A percentile compares a stretch with the other conserved stretches of the same genome.
phyloP scores from a whole-genome alignment of 2,113 vertebrate species.

The Callopanchax toddi region DNA sequence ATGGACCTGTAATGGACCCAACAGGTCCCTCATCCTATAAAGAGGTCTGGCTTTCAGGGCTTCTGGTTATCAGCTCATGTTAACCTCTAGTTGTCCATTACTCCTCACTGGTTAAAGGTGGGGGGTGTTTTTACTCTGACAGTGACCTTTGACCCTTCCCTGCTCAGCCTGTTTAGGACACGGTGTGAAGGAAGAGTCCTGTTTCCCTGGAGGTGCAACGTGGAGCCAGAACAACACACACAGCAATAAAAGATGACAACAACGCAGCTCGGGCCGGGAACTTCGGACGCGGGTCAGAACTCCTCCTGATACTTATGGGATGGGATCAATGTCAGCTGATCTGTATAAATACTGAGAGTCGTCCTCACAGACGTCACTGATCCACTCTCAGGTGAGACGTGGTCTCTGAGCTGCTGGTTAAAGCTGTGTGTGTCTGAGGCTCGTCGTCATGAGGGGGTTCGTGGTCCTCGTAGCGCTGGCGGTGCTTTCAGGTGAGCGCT shows the following conservation, averaged over 20 bases:
- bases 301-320: slow-evolving; percentile 46
- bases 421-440: slow-evolving; percentile 51
- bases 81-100: too few species aligned
- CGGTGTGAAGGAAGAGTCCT: too few species aligned
- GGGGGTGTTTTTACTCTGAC: too few species aligned
- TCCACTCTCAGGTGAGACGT: slow-evolving; percentile 45
- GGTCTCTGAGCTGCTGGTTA: not conserved
- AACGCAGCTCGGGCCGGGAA: slow-evolving; percentile 44
- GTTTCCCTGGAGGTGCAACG: slow-evolving; percentile 50
- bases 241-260: slow-evolving; percentile 76
- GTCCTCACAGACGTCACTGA: slow-evolving; percentile 15
- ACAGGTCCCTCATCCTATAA: too few species aligned
- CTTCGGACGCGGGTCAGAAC: slow-evolving; percentile 68
- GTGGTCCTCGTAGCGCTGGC: slow-evolving; percentile 65
- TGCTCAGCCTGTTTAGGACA: too few species aligned
- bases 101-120: too few species aligned
- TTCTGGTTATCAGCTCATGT: too few species aligned
- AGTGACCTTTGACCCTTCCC: too few species aligned
- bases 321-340: slow-evolving; percentile 11
- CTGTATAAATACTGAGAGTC: slow-evolving; percentile 65
- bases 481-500: slow-evolving; percentile 74
- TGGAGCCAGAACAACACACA: slow-evolving; percentile 59
- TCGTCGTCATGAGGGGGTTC: slow-evolving; percentile 73
- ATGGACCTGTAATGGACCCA: too few species aligned
- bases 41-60: too few species aligned